Base-by-base conservation (phyloP, 2,113 vertebrate species). In the Dasyornis broadbenti region DNA sequence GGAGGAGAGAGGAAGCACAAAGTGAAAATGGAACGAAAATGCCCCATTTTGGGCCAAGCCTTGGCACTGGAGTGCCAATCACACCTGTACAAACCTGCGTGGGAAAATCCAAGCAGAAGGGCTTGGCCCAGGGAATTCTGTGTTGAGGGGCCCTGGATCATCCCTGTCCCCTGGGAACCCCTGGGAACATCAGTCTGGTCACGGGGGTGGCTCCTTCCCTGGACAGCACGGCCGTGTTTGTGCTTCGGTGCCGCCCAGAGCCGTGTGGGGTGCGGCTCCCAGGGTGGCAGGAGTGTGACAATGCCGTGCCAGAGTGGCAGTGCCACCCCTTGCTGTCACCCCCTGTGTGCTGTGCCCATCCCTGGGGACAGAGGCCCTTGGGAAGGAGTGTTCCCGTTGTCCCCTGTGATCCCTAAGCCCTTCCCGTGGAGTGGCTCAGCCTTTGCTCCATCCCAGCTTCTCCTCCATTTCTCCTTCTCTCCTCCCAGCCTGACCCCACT, bases 301-400 rank as follows among this genome's bases (percentile, higher is more conserved):
- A 1, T 11, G 20, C 69, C 10, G 30, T 21, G 52, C 57, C 11
- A 13, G 23, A 26, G 2, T 0, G 7, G 7, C 1, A 5, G 28
- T 49, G 39, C 44, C 22, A 3, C 24, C 57, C 7, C 4, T 66
- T 7, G 54, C n/a, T 49, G 39, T 39, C 22, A 3, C 24, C 57
- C 7, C 4, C 71, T 7, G 54, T 42, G 50, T 3, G 0, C 3
- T 24, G 24, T 17, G 30, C 61, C 86, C 72, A 10, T 53, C 84
- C 9, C 54, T 3, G 5, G 12, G 27, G 20, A n/a, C 35, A 17
- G 65, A 72, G 11, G 11, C 9, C 30, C n/a, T 49, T 16, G 57
- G 65, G 39, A 40, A 65, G 19, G 6, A 21, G 5, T 8, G 5
- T 33, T 40, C 66, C 20, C 5, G 33, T 3, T 56, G 31, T 15